phyloP scores from a whole-genome alignment of 2,888 invertebrate genomes.

The Reticulitermes lucifugus region DNA sequence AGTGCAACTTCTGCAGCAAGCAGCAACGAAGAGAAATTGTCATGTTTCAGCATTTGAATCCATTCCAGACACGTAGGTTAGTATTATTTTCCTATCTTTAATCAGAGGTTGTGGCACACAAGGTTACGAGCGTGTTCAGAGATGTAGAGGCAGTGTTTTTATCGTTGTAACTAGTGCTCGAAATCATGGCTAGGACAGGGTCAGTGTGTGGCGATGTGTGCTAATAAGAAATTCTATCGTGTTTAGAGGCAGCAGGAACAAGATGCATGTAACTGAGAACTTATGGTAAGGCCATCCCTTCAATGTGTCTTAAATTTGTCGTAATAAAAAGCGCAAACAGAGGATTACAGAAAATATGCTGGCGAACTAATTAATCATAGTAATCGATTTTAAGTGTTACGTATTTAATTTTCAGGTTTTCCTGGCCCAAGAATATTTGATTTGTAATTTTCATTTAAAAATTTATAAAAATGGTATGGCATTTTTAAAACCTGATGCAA shows the following conservation, averaged over 20 bases:
- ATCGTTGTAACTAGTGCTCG: not conserved
- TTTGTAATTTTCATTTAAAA: too few relatives aligned
- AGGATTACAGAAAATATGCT: too few relatives aligned
- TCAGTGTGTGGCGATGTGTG: not conserved
- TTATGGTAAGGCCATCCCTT: too few relatives aligned
- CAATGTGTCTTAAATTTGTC: too few relatives aligned
- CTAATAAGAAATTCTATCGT: not conserved
- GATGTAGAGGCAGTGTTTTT: not conserved
- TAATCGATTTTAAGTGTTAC: too few relatives aligned
- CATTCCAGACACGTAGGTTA: not conserved
- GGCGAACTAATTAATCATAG: too few relatives aligned
- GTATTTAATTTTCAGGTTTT: too few relatives aligned
- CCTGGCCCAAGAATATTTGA: too few relatives aligned
- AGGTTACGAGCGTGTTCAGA: not conserved
- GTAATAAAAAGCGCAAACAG: too few relatives aligned
- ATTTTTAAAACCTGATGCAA: too few relatives aligned
- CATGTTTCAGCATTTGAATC: not conserved
- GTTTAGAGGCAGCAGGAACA: not conserved
- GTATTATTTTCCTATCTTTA: not conserved
- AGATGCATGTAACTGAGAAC: not conserved
- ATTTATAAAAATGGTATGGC: too few relatives aligned
- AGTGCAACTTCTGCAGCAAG: not conserved
- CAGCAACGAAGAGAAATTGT: not conserved
- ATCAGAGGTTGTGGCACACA: not conserved
- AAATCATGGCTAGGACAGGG: not conserved